Base-by-base conservation (phyloP, 2,888 invertebrate genomes). In the Ichneumon xanthorius region DNA sequence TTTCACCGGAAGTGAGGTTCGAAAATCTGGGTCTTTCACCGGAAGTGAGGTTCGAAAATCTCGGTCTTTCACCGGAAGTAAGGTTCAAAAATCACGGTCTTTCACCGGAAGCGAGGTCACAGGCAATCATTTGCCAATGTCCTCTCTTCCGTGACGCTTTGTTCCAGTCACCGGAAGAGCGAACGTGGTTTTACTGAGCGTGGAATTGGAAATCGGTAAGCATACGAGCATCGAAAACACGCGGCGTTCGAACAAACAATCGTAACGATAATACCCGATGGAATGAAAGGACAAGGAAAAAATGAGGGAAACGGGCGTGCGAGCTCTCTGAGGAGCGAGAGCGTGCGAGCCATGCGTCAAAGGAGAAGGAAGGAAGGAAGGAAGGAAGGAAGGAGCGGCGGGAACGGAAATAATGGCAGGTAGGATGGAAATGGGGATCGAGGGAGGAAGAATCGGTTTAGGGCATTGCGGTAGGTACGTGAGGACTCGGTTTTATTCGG, bases 291-390 rank as follows among this genome's bases (percentile, higher is more conserved):
- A 55, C n/a, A 5, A 33, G 30, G 45, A 63, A 61, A 61, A 26
- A 55, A 40, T 14, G n/a, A 48, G 61, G 70, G 22, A 45, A 63
- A 53, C 16, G 37, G 48, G 55, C 63, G 61, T 58, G 22, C 11
- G 48, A 48, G 61, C 61, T 71, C 30, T 50, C 33, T 11, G 65
- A 33, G 45, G 68, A 40, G 37, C 55, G 14, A 67, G 50, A 40
- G 79, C 40, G 78, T 79, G 40, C 65, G 37, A 40, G 73, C 40
- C 68, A 63, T 79, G 63, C 61, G 78, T 79, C 73, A 73, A 79
- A 68, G 50, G 61, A 37, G 45, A 11, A 26, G 53, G 30, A 14
- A 40, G 4, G 40, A 30, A 6, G 55, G 45, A 22, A n/a, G 37
- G 40, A 55, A 37, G 53, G 33, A 77, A 37, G 48, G 30, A 65